phyloP scores from a whole-genome alignment of 2,113 vertebrate species.

The Heliornis fulica region DNA sequence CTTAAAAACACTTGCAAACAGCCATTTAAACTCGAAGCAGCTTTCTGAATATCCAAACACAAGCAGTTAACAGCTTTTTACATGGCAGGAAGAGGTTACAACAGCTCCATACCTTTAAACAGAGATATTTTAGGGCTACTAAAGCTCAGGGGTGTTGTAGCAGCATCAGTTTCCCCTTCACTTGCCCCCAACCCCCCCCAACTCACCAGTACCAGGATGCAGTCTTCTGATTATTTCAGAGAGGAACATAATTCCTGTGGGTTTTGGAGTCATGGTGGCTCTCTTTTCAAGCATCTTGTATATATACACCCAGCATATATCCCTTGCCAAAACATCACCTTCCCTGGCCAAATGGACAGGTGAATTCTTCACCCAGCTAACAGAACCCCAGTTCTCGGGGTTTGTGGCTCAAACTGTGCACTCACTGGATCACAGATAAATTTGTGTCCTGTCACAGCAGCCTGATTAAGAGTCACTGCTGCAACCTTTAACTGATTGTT shows the following conservation, averaged over 20 bases:
- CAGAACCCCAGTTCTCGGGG: rapidly evolving
- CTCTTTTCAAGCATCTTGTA: not conserved
- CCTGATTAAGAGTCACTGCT: not conserved
- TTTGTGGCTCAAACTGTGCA: not conserved
- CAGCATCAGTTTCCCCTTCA: not conserved
- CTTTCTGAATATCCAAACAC: not conserved
- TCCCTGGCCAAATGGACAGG: not conserved
- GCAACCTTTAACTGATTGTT: not conserved
- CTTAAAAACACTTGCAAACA: not conserved
- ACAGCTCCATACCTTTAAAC: not conserved
- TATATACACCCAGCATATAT: not conserved
- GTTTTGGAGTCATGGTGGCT: not conserved
- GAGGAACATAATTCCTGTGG: not conserved
- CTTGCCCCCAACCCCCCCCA: not conserved
- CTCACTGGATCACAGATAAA: not conserved
- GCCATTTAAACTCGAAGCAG: not conserved
- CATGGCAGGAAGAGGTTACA: not conserved
- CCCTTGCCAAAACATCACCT: not conserved
- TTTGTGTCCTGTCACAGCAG: not conserved
- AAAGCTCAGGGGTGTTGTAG: not conserved
- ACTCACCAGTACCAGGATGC: not conserved
- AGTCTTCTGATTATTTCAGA: not conserved
- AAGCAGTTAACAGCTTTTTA: not conserved
- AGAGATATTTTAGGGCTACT: not conserved
- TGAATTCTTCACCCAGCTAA: not conserved